These are phyloP conservation scores for Anthopleura sola DNA, from an alignment of 64 coral and sea anemone species.

Conservation along the genomic window DNA sequence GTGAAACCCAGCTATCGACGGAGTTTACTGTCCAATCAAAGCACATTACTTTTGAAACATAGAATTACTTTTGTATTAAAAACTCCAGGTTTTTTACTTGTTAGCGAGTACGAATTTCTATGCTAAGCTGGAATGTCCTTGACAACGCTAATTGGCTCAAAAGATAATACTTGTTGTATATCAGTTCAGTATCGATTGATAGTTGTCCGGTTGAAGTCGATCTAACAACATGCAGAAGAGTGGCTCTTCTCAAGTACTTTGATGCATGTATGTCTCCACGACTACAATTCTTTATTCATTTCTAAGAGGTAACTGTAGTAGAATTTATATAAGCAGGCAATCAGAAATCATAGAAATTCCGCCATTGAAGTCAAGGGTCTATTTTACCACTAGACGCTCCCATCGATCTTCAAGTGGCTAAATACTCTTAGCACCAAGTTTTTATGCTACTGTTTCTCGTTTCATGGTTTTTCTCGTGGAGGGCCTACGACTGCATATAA, in stretches of 20 bases:
- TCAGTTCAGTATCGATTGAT: too few species aligned
- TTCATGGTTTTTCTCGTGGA: neutral
- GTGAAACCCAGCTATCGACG: too few species aligned
- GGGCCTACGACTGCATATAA: too few species aligned
- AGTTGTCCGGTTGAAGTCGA: neutral
- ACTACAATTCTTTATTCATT: neutral
- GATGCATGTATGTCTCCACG: neutral
- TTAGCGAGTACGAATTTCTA: too few species aligned
- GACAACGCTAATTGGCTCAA: neutral
- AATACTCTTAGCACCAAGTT: neutral
- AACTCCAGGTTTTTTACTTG: too few species aligned
- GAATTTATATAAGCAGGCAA: neutral
- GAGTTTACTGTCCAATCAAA: too few species aligned
- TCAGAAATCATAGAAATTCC: neutral
- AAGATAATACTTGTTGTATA: neutral
- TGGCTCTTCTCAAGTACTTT: neutral
- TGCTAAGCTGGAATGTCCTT: neutral
- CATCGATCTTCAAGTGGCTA: neutral
- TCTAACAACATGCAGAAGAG: neutral
- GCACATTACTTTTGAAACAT: too few species aligned
- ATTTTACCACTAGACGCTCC: neutral
- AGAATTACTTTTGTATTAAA: too few species aligned
- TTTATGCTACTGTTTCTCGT: too few species aligned
- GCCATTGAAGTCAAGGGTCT: neutral
- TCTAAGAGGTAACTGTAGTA: neutral